These are phyloP conservation scores for Parotocinclus haroldoi DNA, from an alignment of 2,797 vertebrate genomes.

Conservation along the genomic window DNA sequence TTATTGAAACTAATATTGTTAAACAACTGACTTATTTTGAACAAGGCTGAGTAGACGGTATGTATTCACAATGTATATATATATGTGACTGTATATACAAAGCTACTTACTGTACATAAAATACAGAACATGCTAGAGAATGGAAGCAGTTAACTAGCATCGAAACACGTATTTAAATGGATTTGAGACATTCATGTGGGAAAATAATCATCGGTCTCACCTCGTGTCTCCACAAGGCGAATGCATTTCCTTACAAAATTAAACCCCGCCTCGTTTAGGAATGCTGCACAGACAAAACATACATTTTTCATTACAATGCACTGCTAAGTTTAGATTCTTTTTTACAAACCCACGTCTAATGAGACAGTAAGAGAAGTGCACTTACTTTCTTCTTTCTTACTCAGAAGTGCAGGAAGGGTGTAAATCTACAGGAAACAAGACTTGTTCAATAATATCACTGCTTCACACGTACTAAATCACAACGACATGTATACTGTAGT, in stretches of 20 bases:
- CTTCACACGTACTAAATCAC: no score
- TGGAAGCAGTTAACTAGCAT: neutral
- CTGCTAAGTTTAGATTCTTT: neutral
- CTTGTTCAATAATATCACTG: no score
- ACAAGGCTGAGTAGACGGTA: no score
- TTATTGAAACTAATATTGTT: no score
- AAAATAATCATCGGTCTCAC: conserved; percentile 49
- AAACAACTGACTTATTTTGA: no score
- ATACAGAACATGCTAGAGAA: no score
- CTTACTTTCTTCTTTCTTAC: conserved; percentile 99
- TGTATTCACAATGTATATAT: no score
- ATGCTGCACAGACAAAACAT: conserved; percentile 72
- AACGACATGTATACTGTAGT: no score
- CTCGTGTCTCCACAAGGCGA: conserved; percentile 86
- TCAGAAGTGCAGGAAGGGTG: conserved; percentile 92
- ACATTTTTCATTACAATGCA: no score
- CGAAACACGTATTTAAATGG: neutral
- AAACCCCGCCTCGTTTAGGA: conserved; percentile 92
- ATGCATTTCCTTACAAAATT: conserved; percentile 93
- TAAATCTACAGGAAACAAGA: conserved; percentile 82
- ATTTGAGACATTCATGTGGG: neutral
- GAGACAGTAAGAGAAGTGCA: conserved; percentile 33
- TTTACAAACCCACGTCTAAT: neutral
- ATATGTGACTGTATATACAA: no score
- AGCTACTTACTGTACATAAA: no score